Base-by-base conservation (phyloP, 2,797 vertebrate genomes). In the Lagocephalus sceleratus region DNA sequence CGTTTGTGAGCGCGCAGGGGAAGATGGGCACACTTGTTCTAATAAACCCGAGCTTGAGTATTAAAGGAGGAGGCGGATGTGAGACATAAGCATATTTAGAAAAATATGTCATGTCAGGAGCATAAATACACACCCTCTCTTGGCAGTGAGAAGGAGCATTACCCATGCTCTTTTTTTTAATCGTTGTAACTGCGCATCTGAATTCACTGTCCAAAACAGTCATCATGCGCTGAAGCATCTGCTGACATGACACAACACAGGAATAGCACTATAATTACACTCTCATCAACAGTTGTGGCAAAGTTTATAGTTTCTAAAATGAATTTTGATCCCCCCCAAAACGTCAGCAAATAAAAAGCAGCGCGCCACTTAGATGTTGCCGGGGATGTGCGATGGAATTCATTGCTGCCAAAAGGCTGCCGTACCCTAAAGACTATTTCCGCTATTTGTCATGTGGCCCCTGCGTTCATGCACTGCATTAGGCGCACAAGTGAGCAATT, bases 31-130 rank as follows among this genome's bases (percentile, higher is more conserved):
- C 40, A 58, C 63, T 66, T 58, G 0, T 35, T 10, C 29, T 54
- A 32, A 71, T 43, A 45, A 63, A 42, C 54, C 50, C 67, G 66
- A 73, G 73, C 73, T 46, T 51, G 21, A 47, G 59, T 66, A 54
- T 49, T 32, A 49, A 47, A 57, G 52, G 55, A 59, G 73, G 79
- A 80, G 83, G 58, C 79, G 84, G 78, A 71, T 84, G 83, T 69
- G 54, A 57, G 58, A 76, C 62, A 45, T 60, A 63, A 25, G 59
- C 52, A 72, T 65, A 61, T 75, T 71, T 60, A 64, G 23, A 57
- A 59, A 73, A 84, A 74, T 71, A 74, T 76, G 72, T 69, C 43
- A 78, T 73, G 52, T 76, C 61, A 54, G 54, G 53, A 54, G 62
- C 74, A 66, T 69, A 73, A 73, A 71, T 64, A 52, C 60, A 55